Conservation (phyloP, 2,113 vertebrate species). For the Poeciliopsis occidentalis region DNA sequence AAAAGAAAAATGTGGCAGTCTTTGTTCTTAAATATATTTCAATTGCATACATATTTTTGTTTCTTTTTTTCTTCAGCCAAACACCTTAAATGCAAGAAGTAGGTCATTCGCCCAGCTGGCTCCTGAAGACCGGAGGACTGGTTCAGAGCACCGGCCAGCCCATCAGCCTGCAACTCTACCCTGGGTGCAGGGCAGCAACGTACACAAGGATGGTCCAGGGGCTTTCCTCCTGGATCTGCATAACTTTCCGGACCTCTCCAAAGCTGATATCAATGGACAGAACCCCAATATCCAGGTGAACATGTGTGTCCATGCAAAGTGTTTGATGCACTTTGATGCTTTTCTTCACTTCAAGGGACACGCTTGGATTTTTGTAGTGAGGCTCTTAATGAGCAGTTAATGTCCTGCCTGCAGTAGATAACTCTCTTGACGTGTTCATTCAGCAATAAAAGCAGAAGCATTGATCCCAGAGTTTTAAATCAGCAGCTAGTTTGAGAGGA, state of each 20-base stretch:
- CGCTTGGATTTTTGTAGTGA: too few relatives aligned
- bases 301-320: neutral
- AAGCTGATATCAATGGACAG: constrained; percentile 95
- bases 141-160: constrained; percentile 78
- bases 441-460: constrained; percentile 86
- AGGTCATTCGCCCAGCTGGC: constrained; percentile 77
- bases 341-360: too few relatives aligned
- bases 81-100: constrained; percentile 79
- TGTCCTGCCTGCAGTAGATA: too few relatives aligned
- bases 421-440: too few relatives aligned
- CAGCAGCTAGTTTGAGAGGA: neutral
- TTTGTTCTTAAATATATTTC: constrained; percentile 1
- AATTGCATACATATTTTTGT: neutral
- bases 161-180: constrained; percentile 83
- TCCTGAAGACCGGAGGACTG: constrained; percentile 74
- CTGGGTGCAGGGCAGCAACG: constrained; percentile 78
- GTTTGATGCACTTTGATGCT: neutral
- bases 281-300: constrained; percentile 98
- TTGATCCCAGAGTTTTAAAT: neutral
- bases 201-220: constrained; percentile 89
- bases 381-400: too few relatives aligned
- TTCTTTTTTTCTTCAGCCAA: constrained; percentile 70
- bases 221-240: constrained; percentile 93
- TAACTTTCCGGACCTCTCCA: constrained; percentile 96
- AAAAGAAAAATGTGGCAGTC: constrained; percentile 4